phyloP scores from a whole-genome alignment of 2,113 vertebrate species.

The Raja brachyura region DNA sequence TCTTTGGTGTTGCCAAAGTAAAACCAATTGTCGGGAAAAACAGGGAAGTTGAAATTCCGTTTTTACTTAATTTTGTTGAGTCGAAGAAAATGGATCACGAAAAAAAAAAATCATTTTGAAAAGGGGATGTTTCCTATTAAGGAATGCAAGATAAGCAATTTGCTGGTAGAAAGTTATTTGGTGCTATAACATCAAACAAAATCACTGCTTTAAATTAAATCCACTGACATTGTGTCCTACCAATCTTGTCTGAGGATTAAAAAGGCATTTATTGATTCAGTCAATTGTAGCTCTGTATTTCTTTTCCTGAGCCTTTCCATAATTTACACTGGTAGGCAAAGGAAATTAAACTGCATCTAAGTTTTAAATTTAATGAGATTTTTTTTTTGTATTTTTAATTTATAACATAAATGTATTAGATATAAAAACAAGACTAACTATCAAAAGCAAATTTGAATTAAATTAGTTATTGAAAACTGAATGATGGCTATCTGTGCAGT shows the following conservation, averaged over 20 bases:
- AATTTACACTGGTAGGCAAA: background rate
- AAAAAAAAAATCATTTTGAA: background rate
- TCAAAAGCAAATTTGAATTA: background rate
- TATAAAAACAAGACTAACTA: background rate
- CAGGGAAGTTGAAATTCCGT: background rate
- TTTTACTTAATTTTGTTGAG: background rate
- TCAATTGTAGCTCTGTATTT: background rate
- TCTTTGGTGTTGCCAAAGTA: background rate
- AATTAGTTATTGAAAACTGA: background rate
- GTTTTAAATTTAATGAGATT: background rate
- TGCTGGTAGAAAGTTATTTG: background rate
- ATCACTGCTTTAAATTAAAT: constrained; percentile 29
- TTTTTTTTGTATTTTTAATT: background rate
- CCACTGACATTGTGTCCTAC: constrained; percentile 6
- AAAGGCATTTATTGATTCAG: background rate
- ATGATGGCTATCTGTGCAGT: background rate
- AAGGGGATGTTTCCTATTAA: background rate
- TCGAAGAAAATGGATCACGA: background rate
- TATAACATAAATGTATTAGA: background rate
- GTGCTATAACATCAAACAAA: background rate
- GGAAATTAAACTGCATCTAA: background rate
- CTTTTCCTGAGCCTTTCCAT: background rate
- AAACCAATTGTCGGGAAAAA: background rate
- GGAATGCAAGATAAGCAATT: background rate
- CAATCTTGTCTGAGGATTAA: constrained; percentile 7